phyloP scores from a whole-genome alignment of 2,888 invertebrate species.

The Carabus problematicus region DNA sequence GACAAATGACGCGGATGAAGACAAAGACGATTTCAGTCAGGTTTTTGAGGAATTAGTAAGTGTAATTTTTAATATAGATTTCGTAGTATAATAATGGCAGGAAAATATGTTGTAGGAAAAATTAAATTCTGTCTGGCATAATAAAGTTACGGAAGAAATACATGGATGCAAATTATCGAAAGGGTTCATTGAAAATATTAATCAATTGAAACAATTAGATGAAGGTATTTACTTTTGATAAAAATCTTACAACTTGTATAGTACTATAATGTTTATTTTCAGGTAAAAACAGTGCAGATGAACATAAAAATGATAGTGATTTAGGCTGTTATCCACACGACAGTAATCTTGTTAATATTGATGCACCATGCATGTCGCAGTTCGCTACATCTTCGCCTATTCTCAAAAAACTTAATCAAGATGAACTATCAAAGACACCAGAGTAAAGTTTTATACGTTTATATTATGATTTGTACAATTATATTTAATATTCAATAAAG shows the following conservation, averaged over 20 bases:
- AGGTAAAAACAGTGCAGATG: constrained; percentile 6
- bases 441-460: too few relatives aligned
- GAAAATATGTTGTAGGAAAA: constrained; percentile 12
- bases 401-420: too few relatives aligned
- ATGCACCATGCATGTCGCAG: not conserved
- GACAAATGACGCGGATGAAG: too few relatives aligned
- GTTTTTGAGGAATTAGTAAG: constrained; percentile 29
- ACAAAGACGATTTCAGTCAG: not conserved
- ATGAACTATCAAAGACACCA: too few relatives aligned
- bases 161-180: constrained; percentile 20
- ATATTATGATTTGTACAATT: too few relatives aligned
- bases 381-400: constrained; percentile 27
- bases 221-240: constrained; percentile 13
- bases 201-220: constrained; percentile 30
- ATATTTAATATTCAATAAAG: too few relatives aligned
- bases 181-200: constrained; percentile 27
- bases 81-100: not conserved
- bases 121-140: constrained; percentile 14
- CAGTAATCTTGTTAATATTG: constrained; percentile 3
- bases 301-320: constrained; percentile 26
- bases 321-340: constrained; percentile 34
- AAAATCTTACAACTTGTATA: not conserved
- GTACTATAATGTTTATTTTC: constrained; percentile 2
- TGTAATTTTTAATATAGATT: not conserved
- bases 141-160: constrained; percentile 17